Conservation (phyloP, 2,797 vertebrate genomes). For the Rhinophrynus dorsalis region DNA sequence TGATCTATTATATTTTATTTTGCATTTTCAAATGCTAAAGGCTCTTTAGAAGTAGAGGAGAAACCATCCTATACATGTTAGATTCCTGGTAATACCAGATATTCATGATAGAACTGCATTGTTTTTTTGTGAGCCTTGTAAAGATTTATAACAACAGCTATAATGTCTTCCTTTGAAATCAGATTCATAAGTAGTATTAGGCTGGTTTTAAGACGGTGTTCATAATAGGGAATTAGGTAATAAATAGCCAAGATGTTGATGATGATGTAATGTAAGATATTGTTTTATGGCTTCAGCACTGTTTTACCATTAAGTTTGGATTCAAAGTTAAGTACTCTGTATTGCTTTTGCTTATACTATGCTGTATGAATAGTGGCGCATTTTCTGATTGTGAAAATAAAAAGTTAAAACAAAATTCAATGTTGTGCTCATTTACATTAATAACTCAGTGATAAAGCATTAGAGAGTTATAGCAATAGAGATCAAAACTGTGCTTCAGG, state of each 20-base stretch:
- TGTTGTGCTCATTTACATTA: constrained; percentile 20
- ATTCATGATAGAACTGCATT: too few species aligned
- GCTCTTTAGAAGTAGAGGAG: too few species aligned
- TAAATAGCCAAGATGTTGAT: background rate
- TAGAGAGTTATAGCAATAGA: too few species aligned
- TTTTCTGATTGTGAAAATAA: constrained; percentile 43
- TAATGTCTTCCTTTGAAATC: background rate
- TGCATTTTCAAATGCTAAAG: too few species aligned
- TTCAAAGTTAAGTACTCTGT: constrained; percentile 15
- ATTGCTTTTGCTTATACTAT: constrained; percentile 23
- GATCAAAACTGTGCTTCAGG: background rate
- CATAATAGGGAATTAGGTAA: constrained; percentile 1
- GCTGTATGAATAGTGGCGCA: constrained; percentile 29
- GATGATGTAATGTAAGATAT: constrained; percentile 28
- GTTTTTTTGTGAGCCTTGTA: background rate
- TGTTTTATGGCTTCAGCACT: constrained; percentile 7
- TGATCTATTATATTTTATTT: too few species aligned
- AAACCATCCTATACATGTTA: too few species aligned
- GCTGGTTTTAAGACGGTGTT: background rate
- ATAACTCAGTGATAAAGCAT: background rate
- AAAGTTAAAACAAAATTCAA: constrained; percentile 27
- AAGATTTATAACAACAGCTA: background rate
- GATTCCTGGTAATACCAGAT: too few species aligned
- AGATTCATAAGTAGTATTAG: background rate
- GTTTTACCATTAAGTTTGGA: constrained; percentile 13